phyloP scores from a whole-genome alignment of 2,888 invertebrate genomes.

The Ctena decussata region DNA sequence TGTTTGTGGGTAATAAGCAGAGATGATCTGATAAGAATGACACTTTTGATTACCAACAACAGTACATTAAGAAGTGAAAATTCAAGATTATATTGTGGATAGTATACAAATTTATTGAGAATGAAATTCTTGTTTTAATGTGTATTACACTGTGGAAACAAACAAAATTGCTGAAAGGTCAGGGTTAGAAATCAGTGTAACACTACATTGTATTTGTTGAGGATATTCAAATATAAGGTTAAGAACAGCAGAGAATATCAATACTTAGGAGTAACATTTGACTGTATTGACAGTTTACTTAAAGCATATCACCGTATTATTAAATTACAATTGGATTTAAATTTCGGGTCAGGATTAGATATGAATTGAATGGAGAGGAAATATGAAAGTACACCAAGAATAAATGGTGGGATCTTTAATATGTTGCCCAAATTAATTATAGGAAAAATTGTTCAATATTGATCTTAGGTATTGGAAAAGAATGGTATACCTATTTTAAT shows the following conservation, averaged over 20 bases:
- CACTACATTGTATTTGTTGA: no score
- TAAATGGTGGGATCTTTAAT: background rate
- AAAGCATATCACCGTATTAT: background rate
- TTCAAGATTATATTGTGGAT: background rate
- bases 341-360: background rate
- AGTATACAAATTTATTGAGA: background rate
- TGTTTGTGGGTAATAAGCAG: background rate
- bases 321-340: background rate
- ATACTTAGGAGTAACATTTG: background rate
- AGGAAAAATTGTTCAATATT: constrained; percentile 1
- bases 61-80: background rate
- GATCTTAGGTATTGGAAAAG: background rate
- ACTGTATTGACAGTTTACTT: background rate
- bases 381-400: background rate
- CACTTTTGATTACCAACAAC: background rate
- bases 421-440: background rate
- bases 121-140: constrained; percentile 3
- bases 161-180: background rate
- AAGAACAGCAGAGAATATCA: no score
- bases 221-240: no score
- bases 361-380: constrained; percentile 4
- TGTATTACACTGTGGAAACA: background rate
- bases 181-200: no score
- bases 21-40: background rate
- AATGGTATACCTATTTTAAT: background rate